Conservation (phyloP, 2,797 vertebrate genomes). For the Ataeniobius toweri region DNA sequence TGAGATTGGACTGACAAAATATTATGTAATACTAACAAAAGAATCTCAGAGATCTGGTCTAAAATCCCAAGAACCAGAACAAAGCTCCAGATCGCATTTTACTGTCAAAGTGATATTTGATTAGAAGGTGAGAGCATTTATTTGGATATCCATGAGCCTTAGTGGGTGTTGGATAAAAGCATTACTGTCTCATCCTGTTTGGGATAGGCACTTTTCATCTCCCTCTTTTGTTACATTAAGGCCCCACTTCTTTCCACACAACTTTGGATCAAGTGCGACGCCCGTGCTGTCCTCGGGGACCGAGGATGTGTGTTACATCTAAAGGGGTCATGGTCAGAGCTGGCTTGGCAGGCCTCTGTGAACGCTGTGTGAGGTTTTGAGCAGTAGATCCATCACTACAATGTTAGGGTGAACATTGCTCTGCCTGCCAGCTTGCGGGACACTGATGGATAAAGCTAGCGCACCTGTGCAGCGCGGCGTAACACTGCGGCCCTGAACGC, state of each 20-base stretch:
- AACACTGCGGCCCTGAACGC: conserved; percentile 65
- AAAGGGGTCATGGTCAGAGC: conserved; percentile 73
- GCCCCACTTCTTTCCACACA: conserved; percentile 45
- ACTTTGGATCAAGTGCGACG: conserved; percentile 48
- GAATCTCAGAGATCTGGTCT: conserved; percentile 20
- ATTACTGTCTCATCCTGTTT: conserved; percentile 39
- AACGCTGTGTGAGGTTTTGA: conserved; percentile 63
- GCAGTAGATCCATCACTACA: conserved; percentile 77
- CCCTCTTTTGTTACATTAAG: conserved; percentile 49
- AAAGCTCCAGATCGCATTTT: conserved; percentile 24
- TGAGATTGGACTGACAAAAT: conserved; percentile 41
- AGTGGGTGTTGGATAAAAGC: conserved; percentile 50
- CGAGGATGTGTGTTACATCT: conserved; percentile 65
- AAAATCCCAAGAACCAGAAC: conserved; percentile 22
- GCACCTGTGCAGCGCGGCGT: conserved; percentile 70
- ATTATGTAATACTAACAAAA: conserved; percentile 17
- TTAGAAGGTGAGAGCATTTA: conserved; percentile 43
- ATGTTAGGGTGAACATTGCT: conserved; percentile 69
- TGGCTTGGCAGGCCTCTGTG: conserved; percentile 63
- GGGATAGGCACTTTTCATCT: conserved; percentile 60
- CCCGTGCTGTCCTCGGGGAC: conserved; percentile 41
- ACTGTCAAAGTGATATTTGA: conserved; percentile 32
- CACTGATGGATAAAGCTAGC: conserved; percentile 77
- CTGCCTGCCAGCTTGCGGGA: conserved; percentile 69
- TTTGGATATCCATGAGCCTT: conserved; percentile 43